These are phyloP conservation scores for Rhorus exstirpatorius DNA, from an alignment of 2,888 invertebrate species.

Conservation along the genomic window DNA sequence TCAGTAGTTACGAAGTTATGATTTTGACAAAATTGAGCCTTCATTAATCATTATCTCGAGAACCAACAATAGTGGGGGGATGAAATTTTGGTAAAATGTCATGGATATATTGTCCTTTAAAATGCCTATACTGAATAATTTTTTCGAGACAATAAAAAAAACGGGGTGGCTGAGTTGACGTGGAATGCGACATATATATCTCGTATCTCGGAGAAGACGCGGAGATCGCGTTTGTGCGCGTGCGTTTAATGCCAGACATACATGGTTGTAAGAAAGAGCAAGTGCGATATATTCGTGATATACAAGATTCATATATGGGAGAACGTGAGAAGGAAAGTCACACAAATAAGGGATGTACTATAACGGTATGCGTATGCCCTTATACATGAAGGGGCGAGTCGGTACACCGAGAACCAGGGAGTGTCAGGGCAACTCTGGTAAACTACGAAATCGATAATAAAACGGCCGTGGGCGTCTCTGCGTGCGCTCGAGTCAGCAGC, in stretches of 20 bases:
- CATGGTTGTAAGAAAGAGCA: conserved; percentile 61
- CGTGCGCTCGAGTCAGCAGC: conserved; percentile 66
- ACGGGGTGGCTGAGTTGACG: no score
- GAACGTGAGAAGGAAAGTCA: conserved; percentile 49
- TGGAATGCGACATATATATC: no score
- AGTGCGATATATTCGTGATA: conserved; percentile 32
- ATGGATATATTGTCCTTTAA: no score
- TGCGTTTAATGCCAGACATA: conserved; percentile 42
- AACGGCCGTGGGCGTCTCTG: conserved; percentile 73
- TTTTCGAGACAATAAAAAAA: no score
- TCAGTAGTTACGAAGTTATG: no score
- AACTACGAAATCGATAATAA: conserved; percentile 83
- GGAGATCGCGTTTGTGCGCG: conserved; percentile 35
- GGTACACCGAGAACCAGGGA: no score
- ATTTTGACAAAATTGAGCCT: no score
- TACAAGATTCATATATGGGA: conserved; percentile 44
- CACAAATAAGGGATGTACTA: conserved; percentile 11
- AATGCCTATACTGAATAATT: no score
- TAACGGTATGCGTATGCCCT: conserved; percentile 31
- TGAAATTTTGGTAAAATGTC: no score
- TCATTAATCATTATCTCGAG: no score
- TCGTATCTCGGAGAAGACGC: background rate
- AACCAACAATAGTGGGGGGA: no score
- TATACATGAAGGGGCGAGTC: background rate
- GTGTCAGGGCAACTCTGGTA: conserved; percentile 64